Conservation (phyloP, 2,888 invertebrate species). For the Drosophila meridionalis region DNA sequence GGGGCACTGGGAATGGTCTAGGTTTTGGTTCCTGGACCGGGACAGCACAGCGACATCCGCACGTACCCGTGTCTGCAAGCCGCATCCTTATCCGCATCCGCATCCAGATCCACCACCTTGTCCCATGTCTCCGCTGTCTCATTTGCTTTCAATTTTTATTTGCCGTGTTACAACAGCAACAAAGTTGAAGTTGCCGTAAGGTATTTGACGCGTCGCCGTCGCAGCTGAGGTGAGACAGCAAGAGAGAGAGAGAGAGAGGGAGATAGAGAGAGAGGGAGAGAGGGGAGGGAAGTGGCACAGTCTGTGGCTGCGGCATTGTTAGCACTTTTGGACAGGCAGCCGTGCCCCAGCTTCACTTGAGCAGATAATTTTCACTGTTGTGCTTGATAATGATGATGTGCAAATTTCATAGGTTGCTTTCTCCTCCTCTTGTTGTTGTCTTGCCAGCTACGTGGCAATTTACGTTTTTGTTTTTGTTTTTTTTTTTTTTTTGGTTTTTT, state of each 20-base stretch:
- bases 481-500: constrained; percentile 12
- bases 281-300: not conserved
- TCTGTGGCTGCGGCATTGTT: constrained; percentile 61
- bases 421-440: not conserved
- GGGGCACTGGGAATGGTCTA: constrained; percentile 17
- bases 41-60: constrained; percentile 41
- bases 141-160: constrained; percentile 80
- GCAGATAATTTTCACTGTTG: constrained; percentile 80
- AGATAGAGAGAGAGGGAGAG: not conserved
- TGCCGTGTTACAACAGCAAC: constrained; percentile 73
- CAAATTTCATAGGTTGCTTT: constrained; percentile 65
- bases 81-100: constrained; percentile 31
- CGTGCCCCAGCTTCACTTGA: constrained; percentile 65
- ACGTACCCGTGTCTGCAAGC: constrained; percentile 46
- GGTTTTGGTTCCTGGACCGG: constrained; percentile 37
- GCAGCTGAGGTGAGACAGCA: constrained; percentile 20
- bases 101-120: constrained; percentile 46
- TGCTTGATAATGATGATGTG: constrained; percentile 80
- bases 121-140: constrained; percentile 72
- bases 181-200: constrained; percentile 71
- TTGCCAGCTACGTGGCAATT: constrained; percentile 30
- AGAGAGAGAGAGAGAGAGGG: not conserved
- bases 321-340: constrained; percentile 65
- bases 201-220: constrained; percentile 69
- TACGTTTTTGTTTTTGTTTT: constrained; percentile 6